Base-by-base conservation (phyloP, 2,888 invertebrate genomes). In the Caenorhabditis plicata region DNA sequence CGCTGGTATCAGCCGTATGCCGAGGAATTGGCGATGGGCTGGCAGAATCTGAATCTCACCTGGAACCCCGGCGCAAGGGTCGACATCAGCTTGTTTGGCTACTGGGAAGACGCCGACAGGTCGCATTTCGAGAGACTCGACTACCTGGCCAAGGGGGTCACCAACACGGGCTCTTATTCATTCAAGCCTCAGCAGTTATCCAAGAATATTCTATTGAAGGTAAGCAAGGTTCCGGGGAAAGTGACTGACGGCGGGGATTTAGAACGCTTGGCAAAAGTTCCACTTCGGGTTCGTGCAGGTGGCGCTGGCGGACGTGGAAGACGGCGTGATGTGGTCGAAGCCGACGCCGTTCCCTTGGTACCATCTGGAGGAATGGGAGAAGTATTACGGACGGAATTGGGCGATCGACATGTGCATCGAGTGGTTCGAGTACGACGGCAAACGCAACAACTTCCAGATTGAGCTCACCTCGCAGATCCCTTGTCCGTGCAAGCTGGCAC, bases 291-390 rank as follows among this genome's bases (percentile, higher is more conserved):
- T 74, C 29, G 65, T 76, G 2, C 75, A 73, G 53, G 71, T 76
- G 2, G 60, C 73, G 4, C 31, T 75, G 8, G 38, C 68, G 1
- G 73, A 69, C 29, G 39, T 43, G n/a, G 68, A 71, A 35, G 66
- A 47, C 54, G 86, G 87, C 0, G 85, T 89, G 0, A 85, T 94
- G 11, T 94, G 93, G 93, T 91, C 91, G 78, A 87, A 88, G 53
- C 92, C 93, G 0, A 89, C 94, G 64, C 93, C 94, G 2, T 83
- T 94, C 11, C 91, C 86, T 1, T 94, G 93, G 93, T 94, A 75
- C 53, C 64, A 72, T 54, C 42, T 87, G 0, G 87, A 89, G 0
- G 92, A 92, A 82, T 94, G 93, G 93, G 88, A 90, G 80, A 84
- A 87, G 17, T 81, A 87, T 41, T 87, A 89, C 73, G 95, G 95